A percentile compares a stretch with the other conserved stretches of the same genome.
Conservation (phyloP, 1,140 invertebrate genomes). For the Cotesia typhae region DNA sequence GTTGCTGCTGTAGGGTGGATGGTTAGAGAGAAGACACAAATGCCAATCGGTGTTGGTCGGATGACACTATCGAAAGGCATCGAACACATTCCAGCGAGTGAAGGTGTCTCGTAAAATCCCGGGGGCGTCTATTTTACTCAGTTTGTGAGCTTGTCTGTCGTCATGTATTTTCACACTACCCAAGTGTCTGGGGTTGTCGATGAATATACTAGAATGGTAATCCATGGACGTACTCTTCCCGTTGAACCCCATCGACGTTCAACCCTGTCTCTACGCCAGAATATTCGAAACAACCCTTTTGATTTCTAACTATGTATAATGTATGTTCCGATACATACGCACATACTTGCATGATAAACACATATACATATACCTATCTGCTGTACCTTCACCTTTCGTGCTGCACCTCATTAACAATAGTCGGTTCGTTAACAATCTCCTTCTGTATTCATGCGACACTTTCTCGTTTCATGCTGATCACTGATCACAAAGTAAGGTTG, state of each 20-base stretch:
- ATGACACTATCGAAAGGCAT: constrained; percentile 30
- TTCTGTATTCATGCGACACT: constrained; percentile 11
- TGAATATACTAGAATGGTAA: constrained; percentile 43
- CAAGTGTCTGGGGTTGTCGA: constrained; percentile 13
- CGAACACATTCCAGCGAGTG: constrained; percentile 3
- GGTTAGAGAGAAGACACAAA: constrained; percentile 27
- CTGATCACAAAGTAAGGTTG: neutral
- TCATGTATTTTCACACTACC: constrained; percentile 40
- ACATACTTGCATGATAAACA: neutral
- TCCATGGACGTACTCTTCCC: constrained; percentile 38
- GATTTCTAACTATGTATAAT: neutral
- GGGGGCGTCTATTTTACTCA: constrained; percentile 10
- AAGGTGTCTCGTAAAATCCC: constrained; percentile 13
- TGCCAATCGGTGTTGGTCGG: constrained; percentile 30
- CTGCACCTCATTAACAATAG: constrained; percentile 51
- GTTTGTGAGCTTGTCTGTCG: constrained; percentile 19
- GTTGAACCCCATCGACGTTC: constrained; percentile 46
- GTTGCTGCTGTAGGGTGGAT: constrained; percentile 9
- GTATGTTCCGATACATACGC: too few species aligned
- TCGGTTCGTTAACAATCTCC: constrained; percentile 48
- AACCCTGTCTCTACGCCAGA: constrained; percentile 41
- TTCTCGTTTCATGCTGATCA: neutral
- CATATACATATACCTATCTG: constrained; percentile 26
- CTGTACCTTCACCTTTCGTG: constrained; percentile 40
- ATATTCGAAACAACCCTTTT: constrained; percentile 54